Base-by-base conservation (phyloP, 2,797 vertebrate genomes). In the Dromococcyx pavoninus region DNA sequence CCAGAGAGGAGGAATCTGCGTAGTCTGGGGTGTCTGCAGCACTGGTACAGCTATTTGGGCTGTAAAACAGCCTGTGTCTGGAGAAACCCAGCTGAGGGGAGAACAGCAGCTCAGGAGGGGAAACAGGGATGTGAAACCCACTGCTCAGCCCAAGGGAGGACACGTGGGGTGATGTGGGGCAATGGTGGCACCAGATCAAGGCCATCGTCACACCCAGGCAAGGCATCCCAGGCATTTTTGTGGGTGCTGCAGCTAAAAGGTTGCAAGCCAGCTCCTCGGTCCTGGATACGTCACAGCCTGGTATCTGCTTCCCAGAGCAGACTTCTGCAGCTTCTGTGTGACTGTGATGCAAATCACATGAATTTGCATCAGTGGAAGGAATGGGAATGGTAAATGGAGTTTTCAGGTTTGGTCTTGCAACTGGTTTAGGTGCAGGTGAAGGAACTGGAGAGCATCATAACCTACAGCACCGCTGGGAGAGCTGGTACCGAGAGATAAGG, bases 41-140 rank as follows among this genome's bases (percentile, higher is more conserved):
- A 25, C 22, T 15, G 32, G 21, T 2, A 14, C 0, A 13, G 84
- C 10, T 35, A 9, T 28, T 23, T 4, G 41, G 75, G 54, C 39
- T 61, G 37, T 12, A 21, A 64, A 70, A 60, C 0, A 2, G 24
- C 10, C 0, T 0, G 22, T 0, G 56, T 48, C 30, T 48, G 56
- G 10, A 81, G 66, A 48, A 86, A 64, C 19, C 22, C 80, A 39
- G 64, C 9, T 10, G 44, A 51, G 8, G n/a, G 19, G 56, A 23
- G 39, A 69, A 66, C 65, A 71, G 2, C 62, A 64, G n/a, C 43
- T 11, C 1, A 1, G 70, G 57, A 56, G 14, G n/a, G 51, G 24
- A 64, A 69, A 76, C 1, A 5, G 35, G 64, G 53, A 39, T 3
- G 11, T 0, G 3, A 76, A 80, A 74, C 6, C 17, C 43, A 25